Evolutionary conservation across 2,888 invertebrate species (phyloP).

Genomic region (Scaptomyza polygonia): DNA sequence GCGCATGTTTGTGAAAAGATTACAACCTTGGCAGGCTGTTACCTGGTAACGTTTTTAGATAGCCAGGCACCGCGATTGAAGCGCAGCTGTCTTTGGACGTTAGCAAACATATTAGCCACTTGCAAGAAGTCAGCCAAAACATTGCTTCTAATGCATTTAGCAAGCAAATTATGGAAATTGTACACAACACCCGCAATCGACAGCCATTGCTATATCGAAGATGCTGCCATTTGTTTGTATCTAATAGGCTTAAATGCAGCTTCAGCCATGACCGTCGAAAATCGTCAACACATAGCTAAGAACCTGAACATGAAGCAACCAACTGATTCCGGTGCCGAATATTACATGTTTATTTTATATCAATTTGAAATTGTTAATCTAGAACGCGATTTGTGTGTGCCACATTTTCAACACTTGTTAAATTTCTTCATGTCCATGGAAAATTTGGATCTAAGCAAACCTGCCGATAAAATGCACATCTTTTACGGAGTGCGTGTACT

Average conservation of each 20-base stretch:
- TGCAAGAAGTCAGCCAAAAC: constrained; percentile 69
- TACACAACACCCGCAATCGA: constrained; percentile 50
- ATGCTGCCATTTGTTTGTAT: constrained; percentile 75
- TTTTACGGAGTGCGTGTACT: constrained; percentile 72
- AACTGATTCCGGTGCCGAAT: constrained; percentile 62
- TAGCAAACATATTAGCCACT: constrained; percentile 79
- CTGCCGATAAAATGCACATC: constrained; percentile 47
- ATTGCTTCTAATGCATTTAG: constrained; percentile 80
- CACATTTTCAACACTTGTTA: constrained; percentile 26
- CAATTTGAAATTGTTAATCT: constrained; percentile 43
- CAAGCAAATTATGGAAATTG: constrained; percentile 75
- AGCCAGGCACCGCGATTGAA: constrained; percentile 71
- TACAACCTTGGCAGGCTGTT: constrained; percentile 77
- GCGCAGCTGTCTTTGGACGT: constrained; percentile 80
- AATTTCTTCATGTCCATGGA: constrained; percentile 50
- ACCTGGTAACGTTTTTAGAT: constrained; percentile 80
- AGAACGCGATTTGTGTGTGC: constrained; percentile 7
- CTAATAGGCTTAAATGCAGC: constrained; percentile 56
- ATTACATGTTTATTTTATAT: constrained; percentile 76
- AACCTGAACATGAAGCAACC: constrained; percentile 66
- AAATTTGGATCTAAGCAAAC: constrained; percentile 40
- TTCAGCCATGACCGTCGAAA: constrained; percentile 51
- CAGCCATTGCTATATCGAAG: constrained; percentile 59
- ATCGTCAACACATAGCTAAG: constrained; percentile 55
- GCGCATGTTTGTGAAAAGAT: constrained; percentile 81